Evolutionary conservation across 2,113 vertebrate genomes (phyloP), one percentile per base, ranked within the genome.

Genomic region (Leuciscus idus): DNA sequence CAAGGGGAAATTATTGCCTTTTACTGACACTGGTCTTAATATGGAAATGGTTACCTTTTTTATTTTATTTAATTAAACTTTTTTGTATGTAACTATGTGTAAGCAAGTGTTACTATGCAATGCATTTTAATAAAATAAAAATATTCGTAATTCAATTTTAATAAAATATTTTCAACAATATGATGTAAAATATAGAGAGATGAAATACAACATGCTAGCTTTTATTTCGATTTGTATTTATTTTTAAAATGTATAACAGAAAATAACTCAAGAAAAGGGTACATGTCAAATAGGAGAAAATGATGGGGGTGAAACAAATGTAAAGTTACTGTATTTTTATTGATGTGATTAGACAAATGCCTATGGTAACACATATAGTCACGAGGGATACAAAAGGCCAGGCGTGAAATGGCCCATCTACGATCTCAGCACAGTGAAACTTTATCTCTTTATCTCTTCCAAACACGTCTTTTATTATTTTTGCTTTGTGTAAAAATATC

Each of bases 381-480:
- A 50, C 0, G 43, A 75, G n/a, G 6, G 0, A 46, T 13, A 50
- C 43, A 75, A 75, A 48, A 48, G n/a, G 23, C n/a, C 26, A 15
- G 1, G 4, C 19, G 19, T 43, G 10, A 70, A 72, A 72, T 36
- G 3, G 4, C 0, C 8, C 19, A 70, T 39, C 17, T 73, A 46
- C 4, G 21, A 15, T 43, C 33, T 11, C 39, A 73, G 2, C 36
- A 13, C 4, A 6, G 39, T 74, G 8, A 12, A 46, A 48, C 72
- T 74, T 74, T 15, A 43, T 74, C 6, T 13, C 3, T 8, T 48
- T 48, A 4, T 75, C n/a, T 75, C 43, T 26, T 15, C 23, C 43
- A 75, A 75, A 43, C 6, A 62, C 46, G 61, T 15, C 39, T 81
- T 82, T 82, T 82, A 66, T 82, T 82, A 66, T 28, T 77, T 85